Conservation (phyloP, 2,797 vertebrate genomes). For the Melopsittacus undulatus region DNA sequence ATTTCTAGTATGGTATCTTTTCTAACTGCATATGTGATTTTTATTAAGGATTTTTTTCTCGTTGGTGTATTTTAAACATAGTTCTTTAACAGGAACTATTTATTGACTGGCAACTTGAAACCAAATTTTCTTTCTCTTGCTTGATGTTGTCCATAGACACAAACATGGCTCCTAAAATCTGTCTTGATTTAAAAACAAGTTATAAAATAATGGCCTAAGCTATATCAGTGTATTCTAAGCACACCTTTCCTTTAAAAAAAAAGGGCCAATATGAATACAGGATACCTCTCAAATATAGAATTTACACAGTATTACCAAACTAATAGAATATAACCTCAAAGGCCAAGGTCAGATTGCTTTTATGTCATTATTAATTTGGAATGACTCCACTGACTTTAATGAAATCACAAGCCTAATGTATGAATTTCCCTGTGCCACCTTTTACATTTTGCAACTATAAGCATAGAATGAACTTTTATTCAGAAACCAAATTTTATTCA, state of each 20-base stretch:
- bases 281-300: background rate
- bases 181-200: background rate
- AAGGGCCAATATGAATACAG: background rate
- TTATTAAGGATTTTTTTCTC: background rate
- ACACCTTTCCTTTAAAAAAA: background rate
- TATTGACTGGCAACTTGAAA: background rate
- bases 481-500: conserved; percentile 29
- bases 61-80: background rate
- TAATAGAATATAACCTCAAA: conserved; percentile 7
- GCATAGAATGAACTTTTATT: background rate
- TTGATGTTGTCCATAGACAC: background rate
- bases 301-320: conserved; percentile 18
- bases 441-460: background rate
- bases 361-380: conserved; percentile 7
- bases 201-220: background rate
- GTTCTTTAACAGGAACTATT: background rate
- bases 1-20: background rate
- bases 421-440: background rate
- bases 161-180: background rate
- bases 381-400: background rate
- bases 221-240: background rate
- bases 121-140: background rate
- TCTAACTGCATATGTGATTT: background rate
- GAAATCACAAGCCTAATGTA: background rate
- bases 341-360: conserved; percentile 1